phyloP scores from a whole-genome alignment of 2,113 vertebrate genomes.

The Pollachius pollachius region DNA sequence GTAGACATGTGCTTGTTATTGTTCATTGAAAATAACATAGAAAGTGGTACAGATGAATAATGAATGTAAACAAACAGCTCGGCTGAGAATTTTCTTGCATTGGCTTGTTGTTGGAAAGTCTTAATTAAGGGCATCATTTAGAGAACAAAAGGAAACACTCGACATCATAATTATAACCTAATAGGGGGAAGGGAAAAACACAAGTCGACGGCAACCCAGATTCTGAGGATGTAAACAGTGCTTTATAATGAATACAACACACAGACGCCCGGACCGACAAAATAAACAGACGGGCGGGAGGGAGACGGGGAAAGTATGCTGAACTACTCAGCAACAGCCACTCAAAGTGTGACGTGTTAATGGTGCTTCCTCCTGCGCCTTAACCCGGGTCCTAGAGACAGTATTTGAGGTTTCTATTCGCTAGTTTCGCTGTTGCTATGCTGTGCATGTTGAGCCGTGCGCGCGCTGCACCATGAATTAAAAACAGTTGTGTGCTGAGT shows the following conservation, averaged over 20 bases:
- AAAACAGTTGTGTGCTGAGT: slow-evolving; percentile 61
- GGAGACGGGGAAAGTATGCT: slow-evolving; percentile 36
- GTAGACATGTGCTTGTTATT: too few species aligned
- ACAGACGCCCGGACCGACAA: slow-evolving; percentile 61
- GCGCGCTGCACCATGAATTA: slow-evolving; percentile 60
- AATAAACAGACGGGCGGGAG: slow-evolving; percentile 67
- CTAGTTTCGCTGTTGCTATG: slow-evolving; percentile 82
- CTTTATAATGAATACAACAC: slow-evolving; percentile 60
- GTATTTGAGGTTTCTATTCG: slow-evolving; percentile 79
- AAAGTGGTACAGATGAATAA: too few species aligned
- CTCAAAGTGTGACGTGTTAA: slow-evolving; percentile 74
- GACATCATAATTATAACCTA: background rate
- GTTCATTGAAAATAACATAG: too few species aligned
- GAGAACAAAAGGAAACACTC: slow-evolving; percentile 14
- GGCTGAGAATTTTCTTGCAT: too few species aligned
- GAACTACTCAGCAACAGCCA: slow-evolving; percentile 82
- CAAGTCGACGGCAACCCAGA: slow-evolving; percentile 17
- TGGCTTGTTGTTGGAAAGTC: too few species aligned
- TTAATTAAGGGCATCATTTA: background rate
- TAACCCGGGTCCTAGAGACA: slow-evolving; percentile 80
- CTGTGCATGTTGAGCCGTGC: slow-evolving; percentile 63
- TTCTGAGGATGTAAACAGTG: slow-evolving; percentile 53
- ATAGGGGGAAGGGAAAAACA: background rate
- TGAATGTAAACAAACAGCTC: too few species aligned
- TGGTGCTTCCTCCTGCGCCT: slow-evolving; percentile 75